Percentiles rank a stretch among this genome's conserved stretches.
Evolutionary conservation across 2,888 invertebrate genomes (phyloP).

Genomic region (Mermis nigrescens): DNA sequence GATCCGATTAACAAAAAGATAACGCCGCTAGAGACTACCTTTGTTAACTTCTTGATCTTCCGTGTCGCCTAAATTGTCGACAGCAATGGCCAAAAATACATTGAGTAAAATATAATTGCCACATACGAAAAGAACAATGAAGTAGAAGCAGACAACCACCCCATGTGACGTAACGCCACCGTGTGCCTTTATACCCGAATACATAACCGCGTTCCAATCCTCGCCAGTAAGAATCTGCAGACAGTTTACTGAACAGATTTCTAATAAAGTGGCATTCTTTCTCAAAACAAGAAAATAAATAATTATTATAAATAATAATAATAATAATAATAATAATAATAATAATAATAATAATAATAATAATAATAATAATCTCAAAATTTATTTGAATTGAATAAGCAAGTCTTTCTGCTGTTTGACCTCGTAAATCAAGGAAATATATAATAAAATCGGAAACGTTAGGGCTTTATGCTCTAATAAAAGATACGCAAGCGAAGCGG

Average conservation of each 20-base stretch:
- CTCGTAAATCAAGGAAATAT: too few relatives aligned
- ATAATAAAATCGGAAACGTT: too few relatives aligned
- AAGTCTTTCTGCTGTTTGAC: too few relatives aligned
- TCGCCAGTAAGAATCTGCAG: slow-evolving; percentile 88
- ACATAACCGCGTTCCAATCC: slow-evolving; percentile 98
- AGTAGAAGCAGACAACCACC: slow-evolving; percentile 78
- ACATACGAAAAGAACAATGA: slow-evolving; percentile 91
- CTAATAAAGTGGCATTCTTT: background rate
- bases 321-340: background rate
- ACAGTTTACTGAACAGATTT: background rate
- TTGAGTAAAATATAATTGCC: slow-evolving; percentile 94
- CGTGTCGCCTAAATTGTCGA: slow-evolving; percentile 66
- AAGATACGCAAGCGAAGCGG: too few relatives aligned
- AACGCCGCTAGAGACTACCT: too few relatives aligned
- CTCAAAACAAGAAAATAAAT: background rate
- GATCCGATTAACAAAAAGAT: too few relatives aligned
- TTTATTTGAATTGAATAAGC: too few relatives aligned
- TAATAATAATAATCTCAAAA: too few relatives aligned
- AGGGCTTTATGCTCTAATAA: too few relatives aligned
- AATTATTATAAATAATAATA: background rate
- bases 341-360: too few relatives aligned
- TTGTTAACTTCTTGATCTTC: slow-evolving; percentile 13
- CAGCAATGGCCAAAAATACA: slow-evolving; percentile 99
- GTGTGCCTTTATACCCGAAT: slow-evolving; percentile 78
- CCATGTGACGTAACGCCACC: slow-evolving; percentile 75